Evolutionary conservation across 2,113 vertebrate species (phyloP).

Genomic region (Pandion haliaetus): DNA sequence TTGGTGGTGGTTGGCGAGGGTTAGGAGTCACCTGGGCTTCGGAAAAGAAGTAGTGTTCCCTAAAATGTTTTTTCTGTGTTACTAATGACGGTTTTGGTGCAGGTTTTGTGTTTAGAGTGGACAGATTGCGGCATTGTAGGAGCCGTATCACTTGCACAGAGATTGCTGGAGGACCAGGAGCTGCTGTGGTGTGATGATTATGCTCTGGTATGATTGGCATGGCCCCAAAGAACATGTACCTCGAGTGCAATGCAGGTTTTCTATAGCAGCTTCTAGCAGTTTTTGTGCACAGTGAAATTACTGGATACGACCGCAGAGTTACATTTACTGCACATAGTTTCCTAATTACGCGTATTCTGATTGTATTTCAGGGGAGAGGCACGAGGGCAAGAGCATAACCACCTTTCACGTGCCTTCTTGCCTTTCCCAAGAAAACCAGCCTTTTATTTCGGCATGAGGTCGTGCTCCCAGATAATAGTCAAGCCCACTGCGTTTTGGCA

Average conservation of each 20-base stretch:
- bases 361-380: not conserved
- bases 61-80: not conserved
- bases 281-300: not conserved
- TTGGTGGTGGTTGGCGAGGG: fast-evolving
- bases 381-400: fast-evolving
- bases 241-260: not conserved
- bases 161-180: not conserved
- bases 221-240: not conserved
- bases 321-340: fast-evolving
- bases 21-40: not conserved
- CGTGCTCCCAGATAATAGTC: fast-evolving
- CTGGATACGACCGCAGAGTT: not conserved
- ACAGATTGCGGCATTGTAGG: not conserved
- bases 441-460: not conserved
- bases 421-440: not conserved
- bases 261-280: not conserved
- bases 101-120: not conserved
- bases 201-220: fast-evolving
- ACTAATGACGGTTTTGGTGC: not conserved
- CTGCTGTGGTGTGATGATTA: not conserved
- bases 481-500: fast-evolving
- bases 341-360: fast-evolving
- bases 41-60: not conserved
- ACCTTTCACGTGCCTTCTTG: not conserved
- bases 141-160: not conserved